These are phyloP conservation scores for Daboia siamensis DNA, from an alignment of 2,113 vertebrate genomes.

Conservation along the genomic window DNA sequence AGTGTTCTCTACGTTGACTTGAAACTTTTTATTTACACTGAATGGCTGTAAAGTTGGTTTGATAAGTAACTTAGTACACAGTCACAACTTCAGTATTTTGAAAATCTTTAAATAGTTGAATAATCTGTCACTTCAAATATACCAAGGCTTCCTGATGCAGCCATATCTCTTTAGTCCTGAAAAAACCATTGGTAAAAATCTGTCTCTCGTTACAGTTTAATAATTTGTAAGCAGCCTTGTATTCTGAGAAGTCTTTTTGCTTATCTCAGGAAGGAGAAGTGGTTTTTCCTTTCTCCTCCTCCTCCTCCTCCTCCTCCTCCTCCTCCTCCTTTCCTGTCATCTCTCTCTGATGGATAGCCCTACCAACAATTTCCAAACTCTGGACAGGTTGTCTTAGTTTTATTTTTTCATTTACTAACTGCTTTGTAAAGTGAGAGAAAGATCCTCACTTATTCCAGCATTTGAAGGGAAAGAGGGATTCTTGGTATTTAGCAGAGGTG, in stretches of 20 bases:
- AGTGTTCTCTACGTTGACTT: not conserved
- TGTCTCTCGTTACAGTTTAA: not conserved
- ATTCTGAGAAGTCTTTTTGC: not conserved
- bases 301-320: no score
- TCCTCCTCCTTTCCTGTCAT: not conserved
- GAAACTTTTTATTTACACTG: not conserved
- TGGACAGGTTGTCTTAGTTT: not conserved
- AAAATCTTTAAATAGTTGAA: not conserved
- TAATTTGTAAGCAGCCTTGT: not conserved
- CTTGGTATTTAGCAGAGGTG: no score
- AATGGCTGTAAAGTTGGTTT: not conserved
- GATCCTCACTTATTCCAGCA: not conserved
- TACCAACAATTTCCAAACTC: not conserved
- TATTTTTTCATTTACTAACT: not conserved
- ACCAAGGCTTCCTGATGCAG: not conserved
- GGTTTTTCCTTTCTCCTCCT: not conserved
- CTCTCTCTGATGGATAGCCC: not conserved
- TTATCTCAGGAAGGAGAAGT: not conserved
- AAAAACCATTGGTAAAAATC: not conserved
- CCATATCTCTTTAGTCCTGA: not conserved
- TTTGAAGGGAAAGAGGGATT: no score
- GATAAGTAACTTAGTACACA: not conserved
- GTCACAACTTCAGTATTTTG: not conserved
- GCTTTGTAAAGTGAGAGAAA: not conserved
- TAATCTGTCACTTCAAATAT: not conserved